Percentiles rank a stretch among this genome's conserved stretches.
Conservation (phyloP, 2,797 vertebrate species). For the Periophthalmus magnuspinnatus region DNA sequence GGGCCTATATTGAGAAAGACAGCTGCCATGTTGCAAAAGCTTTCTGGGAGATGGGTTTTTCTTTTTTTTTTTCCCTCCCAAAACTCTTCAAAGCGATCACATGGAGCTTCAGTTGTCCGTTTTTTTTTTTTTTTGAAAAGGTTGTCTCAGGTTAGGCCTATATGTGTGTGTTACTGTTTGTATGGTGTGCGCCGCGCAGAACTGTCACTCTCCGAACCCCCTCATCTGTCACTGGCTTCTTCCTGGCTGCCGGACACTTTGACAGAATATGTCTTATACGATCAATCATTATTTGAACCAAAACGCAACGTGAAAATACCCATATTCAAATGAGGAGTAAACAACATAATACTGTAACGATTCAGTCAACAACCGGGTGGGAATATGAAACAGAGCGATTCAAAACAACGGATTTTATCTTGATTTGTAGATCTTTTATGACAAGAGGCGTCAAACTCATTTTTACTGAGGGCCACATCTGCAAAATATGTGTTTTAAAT, state of each 20-base stretch:
- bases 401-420: no score
- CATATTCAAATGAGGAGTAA: constrained; percentile 14
- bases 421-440: no score
- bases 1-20: constrained; percentile 58
- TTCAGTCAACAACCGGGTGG: not conserved
- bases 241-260: constrained; percentile 39
- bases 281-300: constrained; percentile 48
- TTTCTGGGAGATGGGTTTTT: constrained; percentile 56
- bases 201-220: constrained; percentile 27
- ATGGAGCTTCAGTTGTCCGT: constrained; percentile 27
- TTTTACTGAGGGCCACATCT: no score
- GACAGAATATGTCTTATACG: constrained; percentile 52
- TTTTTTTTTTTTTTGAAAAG: constrained; percentile 36
- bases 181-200: constrained; percentile 27
- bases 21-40: constrained; percentile 65
- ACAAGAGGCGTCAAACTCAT: no score
- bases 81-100: constrained; percentile 42
- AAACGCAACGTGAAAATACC: constrained; percentile 34
- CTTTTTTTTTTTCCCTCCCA: constrained; percentile 9
- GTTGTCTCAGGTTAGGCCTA: constrained; percentile 31
- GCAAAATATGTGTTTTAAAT: no score
- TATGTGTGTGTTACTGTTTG: constrained; percentile 24
- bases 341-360: not conserved
- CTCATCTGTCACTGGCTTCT: not conserved
- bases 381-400: not conserved